Percentiles rank a stretch among this genome's conserved stretches.
These are phyloP conservation scores for Kuschelorhynchus macadamiae DNA, from an alignment of 2,888 invertebrate genomes.

Conservation along the genomic window DNA sequence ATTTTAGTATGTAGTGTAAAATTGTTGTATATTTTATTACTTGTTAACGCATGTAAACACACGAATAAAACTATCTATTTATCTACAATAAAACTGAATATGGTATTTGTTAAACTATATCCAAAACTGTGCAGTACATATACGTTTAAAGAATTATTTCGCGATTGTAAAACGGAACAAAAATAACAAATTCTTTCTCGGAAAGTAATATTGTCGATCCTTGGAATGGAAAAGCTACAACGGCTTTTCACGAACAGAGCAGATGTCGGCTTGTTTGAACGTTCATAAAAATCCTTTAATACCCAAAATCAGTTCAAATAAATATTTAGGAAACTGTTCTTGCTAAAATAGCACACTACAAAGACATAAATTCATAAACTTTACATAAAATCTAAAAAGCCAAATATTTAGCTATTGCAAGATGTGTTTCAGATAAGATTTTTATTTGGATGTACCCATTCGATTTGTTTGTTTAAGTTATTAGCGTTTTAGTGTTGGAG, in stretches of 20 bases:
- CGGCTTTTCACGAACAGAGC: neutral
- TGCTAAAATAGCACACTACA: conserved; percentile 40
- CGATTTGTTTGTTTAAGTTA: conserved; percentile 25
- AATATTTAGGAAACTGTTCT: conserved; percentile 29
- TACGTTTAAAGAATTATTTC: too few relatives aligned
- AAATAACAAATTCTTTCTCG: too few relatives aligned
- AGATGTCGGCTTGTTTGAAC: conserved; percentile 4
- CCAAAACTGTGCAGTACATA: too few relatives aligned
- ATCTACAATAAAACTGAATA: too few relatives aligned
- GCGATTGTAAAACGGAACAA: too few relatives aligned
- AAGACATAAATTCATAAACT: conserved; percentile 37
- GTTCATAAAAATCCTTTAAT: conserved; percentile 23
- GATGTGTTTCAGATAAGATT: conserved; percentile 26
- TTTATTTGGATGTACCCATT: conserved; percentile 21
- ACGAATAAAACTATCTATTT: too few relatives aligned
- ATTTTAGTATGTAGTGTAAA: too few relatives aligned
- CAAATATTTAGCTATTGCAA: conserved; percentile 33
- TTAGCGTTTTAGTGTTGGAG: conserved; percentile 13
- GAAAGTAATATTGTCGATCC: conserved; percentile 1
- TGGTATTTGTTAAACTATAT: too few relatives aligned
- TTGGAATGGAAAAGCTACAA: neutral
- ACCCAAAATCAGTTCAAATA: conserved; percentile 30
- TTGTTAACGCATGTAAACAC: too few relatives aligned
- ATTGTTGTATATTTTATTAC: too few relatives aligned
- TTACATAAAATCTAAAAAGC: conserved; percentile 19